Conservation (phyloP, 2,888 invertebrate species). For the Coecobrya sp. region DNA sequence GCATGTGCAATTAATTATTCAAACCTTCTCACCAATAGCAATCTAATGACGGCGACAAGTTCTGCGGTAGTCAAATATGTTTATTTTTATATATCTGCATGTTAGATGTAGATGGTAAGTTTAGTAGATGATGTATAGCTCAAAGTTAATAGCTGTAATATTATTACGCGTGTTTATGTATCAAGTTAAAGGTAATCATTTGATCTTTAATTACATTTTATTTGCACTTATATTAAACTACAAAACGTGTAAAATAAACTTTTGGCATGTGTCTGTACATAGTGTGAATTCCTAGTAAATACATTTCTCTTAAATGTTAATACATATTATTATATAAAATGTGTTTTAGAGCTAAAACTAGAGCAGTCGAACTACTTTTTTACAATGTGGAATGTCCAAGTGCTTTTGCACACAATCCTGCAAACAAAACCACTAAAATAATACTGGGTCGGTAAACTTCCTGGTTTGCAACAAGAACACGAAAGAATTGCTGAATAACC, state of each 20-base stretch:
- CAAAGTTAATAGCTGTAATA: no score
- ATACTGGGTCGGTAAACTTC: slow-evolving; percentile 58
- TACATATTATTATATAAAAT: neutral
- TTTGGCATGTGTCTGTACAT: neutral
- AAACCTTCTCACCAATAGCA: slow-evolving; percentile 47
- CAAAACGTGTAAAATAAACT: neutral
- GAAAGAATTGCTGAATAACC: neutral
- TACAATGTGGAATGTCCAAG: slow-evolving; percentile 9
- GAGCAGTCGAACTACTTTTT: neutral
- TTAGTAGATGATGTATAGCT: no score
- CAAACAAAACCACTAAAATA: slow-evolving; percentile 46
- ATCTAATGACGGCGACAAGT: slow-evolving; percentile 38
- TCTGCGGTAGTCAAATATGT: neutral
- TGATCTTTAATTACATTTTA: slow-evolving; percentile 2
- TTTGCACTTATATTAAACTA: slow-evolving; percentile 2
- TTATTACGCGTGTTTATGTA: no score
- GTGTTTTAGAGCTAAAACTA: neutral
- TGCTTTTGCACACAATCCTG: neutral
- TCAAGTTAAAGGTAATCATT: no score
- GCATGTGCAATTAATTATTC: slow-evolving; percentile 77
- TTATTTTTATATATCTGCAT: no score
- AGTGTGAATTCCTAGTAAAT: neutral
- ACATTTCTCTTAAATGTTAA: neutral
- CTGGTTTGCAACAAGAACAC: neutral
- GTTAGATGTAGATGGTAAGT: no score